Evolutionary conservation across 2,797 vertebrate species (phyloP).

Genomic region (Tamandua tetradactyla): DNA sequence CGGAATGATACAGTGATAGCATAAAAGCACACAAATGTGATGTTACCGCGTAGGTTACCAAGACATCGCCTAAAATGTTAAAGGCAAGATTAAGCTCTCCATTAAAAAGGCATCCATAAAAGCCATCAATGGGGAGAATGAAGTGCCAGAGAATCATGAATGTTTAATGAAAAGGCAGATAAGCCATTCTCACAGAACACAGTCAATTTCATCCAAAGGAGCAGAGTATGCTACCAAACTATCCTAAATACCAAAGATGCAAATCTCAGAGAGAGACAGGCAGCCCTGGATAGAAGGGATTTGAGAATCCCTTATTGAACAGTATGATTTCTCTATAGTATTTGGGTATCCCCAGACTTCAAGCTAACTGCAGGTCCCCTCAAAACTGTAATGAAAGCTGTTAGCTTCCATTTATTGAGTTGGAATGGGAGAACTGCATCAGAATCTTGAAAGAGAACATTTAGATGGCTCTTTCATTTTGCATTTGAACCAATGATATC

Average conservation of each 20-base stretch:
- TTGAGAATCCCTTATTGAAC: not conserved
- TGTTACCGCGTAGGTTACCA: not conserved
- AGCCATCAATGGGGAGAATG: not conserved
- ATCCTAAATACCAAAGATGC: not conserved
- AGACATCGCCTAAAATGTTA: not conserved
- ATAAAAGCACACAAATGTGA: not conserved
- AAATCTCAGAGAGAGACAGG: not conserved
- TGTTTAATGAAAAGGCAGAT: conserved; percentile 27
- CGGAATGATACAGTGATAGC: not conserved
- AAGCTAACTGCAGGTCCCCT: not conserved
- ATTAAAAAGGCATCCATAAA: conserved; percentile 10
- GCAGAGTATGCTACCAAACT: not conserved
- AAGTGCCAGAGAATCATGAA: conserved; percentile 20
- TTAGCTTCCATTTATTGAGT: not conserved
- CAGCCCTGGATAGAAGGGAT: not conserved
- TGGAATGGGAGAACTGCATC: not conserved
- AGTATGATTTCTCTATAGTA: not conserved
- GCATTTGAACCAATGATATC: not conserved
- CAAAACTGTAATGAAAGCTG: not conserved
- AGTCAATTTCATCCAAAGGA: not conserved
- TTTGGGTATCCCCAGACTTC: not conserved
- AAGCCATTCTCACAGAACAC: not conserved
- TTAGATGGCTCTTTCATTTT: not conserved
- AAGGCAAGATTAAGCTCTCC: not conserved
- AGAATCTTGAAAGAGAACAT: not conserved